phyloP scores from a whole-genome alignment of 2,797 vertebrate genomes.

The Diglossa cyanea region DNA sequence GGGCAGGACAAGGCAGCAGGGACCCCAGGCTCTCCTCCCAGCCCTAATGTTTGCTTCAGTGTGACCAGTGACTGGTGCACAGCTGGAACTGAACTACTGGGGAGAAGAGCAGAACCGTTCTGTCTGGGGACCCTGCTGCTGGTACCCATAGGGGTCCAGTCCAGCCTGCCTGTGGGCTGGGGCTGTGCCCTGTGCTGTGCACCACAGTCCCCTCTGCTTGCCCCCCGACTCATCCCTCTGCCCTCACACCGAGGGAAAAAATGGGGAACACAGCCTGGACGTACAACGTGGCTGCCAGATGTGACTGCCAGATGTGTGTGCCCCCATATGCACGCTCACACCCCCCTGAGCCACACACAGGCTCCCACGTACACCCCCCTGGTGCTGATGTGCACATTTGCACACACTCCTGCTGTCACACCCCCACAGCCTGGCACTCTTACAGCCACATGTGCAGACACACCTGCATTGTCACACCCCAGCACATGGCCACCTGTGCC shows the following conservation, averaged over 20 bases:
- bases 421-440: background rate
- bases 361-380: accelerated
- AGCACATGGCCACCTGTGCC: accelerated
- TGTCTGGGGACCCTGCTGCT: background rate
- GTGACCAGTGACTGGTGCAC: background rate
- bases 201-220: accelerated
- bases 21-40: background rate
- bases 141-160: accelerated
- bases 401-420: accelerated
- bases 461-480: background rate
- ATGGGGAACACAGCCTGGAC: accelerated
- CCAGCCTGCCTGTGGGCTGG: accelerated
- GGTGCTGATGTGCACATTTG: accelerated
- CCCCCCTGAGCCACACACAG: accelerated
- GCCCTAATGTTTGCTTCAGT: background rate
- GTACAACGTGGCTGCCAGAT: accelerated
- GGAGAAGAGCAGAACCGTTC: background rate
- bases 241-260: background rate
- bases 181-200: accelerated
- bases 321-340: too few relatives aligned
- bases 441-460: background rate
- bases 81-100: accelerated
- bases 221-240: accelerated
- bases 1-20: accelerated
- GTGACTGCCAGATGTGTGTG: background rate